These are phyloP conservation scores for Plebejus anna DNA, from an alignment of 2,888 invertebrate genomes.

Conservation along the genomic window DNA sequence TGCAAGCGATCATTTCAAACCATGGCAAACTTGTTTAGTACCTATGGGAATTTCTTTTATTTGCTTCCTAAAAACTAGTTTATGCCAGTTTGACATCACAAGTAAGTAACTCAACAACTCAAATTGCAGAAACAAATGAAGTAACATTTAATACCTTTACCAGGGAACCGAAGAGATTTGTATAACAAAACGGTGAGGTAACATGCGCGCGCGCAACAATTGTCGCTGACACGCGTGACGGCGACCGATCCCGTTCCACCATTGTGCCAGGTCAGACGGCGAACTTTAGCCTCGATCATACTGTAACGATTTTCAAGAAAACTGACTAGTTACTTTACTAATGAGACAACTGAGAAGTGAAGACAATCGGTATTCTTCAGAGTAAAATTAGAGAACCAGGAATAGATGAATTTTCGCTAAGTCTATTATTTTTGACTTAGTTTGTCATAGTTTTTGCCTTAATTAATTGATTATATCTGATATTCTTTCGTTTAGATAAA, in stretches of 20 bases:
- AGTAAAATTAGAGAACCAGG: no score
- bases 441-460: no score
- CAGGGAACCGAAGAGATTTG: constrained; percentile 47
- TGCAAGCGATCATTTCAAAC: no score
- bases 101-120: neutral
- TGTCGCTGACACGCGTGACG: constrained; percentile 53
- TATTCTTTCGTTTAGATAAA: no score
- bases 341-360: no score
- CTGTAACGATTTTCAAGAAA: neutral
- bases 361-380: no score
- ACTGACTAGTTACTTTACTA: neutral
- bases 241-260: constrained; percentile 58
- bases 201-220: constrained; percentile 40
- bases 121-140: neutral
- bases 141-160: constrained; percentile 31
- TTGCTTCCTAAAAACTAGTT: no score
- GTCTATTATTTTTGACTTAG: no score
- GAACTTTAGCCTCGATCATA: constrained; percentile 4
- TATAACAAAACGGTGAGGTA: constrained; percentile 51
- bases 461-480: no score
- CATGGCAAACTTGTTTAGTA: no score
- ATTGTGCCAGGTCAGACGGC: constrained; percentile 47
- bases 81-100: neutral
- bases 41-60: no score
- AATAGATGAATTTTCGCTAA: no score